Percentiles rank a stretch among this genome's conserved stretches.
These are phyloP conservation scores for Neuroterus valhalla DNA, from an alignment of 1,140 invertebrate species.

Conservation along the genomic window DNA sequence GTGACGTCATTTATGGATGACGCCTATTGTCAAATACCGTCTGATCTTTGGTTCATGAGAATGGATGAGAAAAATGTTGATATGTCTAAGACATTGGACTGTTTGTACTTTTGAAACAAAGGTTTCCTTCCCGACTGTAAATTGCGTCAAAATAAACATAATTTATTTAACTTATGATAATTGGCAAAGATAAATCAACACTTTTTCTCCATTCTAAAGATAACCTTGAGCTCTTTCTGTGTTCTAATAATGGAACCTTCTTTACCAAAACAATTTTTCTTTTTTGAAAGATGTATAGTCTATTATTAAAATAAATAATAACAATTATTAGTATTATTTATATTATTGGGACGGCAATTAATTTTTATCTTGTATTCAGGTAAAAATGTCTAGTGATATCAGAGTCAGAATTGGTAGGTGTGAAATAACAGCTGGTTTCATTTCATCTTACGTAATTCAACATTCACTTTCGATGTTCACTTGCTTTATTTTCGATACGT, in stretches of 20 bases:
- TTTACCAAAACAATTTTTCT: background rate
- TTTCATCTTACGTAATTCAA: constrained; percentile 48
- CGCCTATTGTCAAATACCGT: background rate
- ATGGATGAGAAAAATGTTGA: background rate
- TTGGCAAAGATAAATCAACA: background rate
- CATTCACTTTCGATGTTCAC: constrained; percentile 51
- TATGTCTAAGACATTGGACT: background rate
- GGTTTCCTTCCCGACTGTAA: too few species aligned
- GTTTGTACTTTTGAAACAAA: too few species aligned
- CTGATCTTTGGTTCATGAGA: background rate
- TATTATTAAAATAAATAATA: background rate
- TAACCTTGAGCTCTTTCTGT: constrained; percentile 11
- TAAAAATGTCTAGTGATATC: background rate
- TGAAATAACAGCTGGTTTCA: constrained; percentile 50
- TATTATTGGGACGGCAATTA: background rate
- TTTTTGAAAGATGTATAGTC: background rate
- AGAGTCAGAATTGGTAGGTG: background rate
- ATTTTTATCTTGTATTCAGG: too few species aligned
- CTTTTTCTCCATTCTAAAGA: background rate
- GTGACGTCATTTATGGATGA: too few species aligned
- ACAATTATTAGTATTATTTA: background rate
- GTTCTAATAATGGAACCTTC: constrained; percentile 1
- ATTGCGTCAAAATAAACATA: too few species aligned
- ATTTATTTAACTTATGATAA: too few species aligned
- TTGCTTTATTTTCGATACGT: constrained; percentile 26